Percentiles rank a stretch among this genome's conserved stretches.
phyloP scores from a whole-genome alignment of 2,888 invertebrate genomes.

The Lasioglossum leucozonium region DNA sequence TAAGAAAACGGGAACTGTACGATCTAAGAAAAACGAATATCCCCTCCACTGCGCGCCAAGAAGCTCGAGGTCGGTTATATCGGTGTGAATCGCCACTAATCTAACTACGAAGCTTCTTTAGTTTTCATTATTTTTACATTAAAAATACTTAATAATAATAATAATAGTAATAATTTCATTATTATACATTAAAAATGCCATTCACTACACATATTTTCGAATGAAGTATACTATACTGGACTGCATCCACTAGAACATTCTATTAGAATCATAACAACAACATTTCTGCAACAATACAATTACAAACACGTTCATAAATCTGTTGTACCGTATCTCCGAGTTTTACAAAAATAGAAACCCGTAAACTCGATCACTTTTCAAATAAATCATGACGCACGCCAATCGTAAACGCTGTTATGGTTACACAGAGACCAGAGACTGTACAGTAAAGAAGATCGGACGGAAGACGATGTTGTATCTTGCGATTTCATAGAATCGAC shows the following conservation, averaged over 20 bases:
- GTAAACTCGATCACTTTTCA: constrained; percentile 15
- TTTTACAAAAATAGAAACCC: not conserved
- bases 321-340: not conserved
- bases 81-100: too few relatives aligned
- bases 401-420: constrained; percentile 32
- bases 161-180: too few relatives aligned
- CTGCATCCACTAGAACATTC: not conserved
- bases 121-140: too few relatives aligned
- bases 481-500: constrained; percentile 28
- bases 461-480: constrained; percentile 17
- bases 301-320: not conserved
- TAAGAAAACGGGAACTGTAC: too few relatives aligned
- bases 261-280: not conserved
- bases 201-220: too few relatives aligned
- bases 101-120: too few relatives aligned
- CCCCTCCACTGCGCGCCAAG: too few relatives aligned
- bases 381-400: constrained; percentile 24
- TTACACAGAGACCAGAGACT: constrained; percentile 5
- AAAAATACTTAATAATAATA: too few relatives aligned
- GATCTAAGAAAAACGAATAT: too few relatives aligned
- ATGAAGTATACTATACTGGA: too few relatives aligned
- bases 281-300: not conserved
- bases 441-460: not conserved
- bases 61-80: too few relatives aligned
- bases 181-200: too few relatives aligned